These are phyloP conservation scores for Chymomyza fuscimana DNA, from an alignment of 2,888 invertebrate species.

Conservation along the genomic window DNA sequence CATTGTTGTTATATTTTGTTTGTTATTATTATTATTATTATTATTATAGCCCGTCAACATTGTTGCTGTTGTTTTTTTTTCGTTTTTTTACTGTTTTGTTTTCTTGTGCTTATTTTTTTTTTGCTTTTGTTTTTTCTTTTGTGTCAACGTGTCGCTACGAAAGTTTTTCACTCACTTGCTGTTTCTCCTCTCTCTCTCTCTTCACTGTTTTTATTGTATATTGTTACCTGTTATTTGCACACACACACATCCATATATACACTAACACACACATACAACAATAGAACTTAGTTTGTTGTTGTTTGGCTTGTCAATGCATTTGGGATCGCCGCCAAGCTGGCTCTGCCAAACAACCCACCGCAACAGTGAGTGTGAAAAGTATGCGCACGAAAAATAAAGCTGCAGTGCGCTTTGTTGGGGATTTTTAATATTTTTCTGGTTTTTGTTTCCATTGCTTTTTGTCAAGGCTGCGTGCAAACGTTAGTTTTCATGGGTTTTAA, in stretches of 20 bases:
- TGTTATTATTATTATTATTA: conserved; percentile 25
- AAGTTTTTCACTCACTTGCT: conserved; percentile 38
- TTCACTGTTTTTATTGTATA: conserved; percentile 49
- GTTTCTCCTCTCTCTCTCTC: conserved; percentile 10
- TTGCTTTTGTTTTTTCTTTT: not conserved
- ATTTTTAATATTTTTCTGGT: not conserved
- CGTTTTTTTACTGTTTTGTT: conserved; percentile 39
- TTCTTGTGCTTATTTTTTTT: not conserved
- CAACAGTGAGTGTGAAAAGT: not conserved
- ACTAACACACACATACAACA: conserved; percentile 10
- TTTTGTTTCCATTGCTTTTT: not conserved
- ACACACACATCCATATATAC: conserved; percentile 9
- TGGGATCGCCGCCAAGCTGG: conserved; percentile 17
- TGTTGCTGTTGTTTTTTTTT: conserved; percentile 24
- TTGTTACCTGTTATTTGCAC: conserved; percentile 31
- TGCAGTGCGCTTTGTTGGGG: not conserved
- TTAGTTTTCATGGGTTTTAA: not conserved
- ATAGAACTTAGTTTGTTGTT: not conserved
- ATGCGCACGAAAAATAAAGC: not conserved
- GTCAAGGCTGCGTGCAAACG: not conserved
- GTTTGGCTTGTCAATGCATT: conserved; percentile 9
- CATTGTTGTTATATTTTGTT: conserved; percentile 39
- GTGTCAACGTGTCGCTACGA: not conserved
- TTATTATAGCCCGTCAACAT: conserved; percentile 49
- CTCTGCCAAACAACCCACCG: not conserved